These are phyloP conservation scores for Drosophila cognata DNA, from an alignment of 2,888 invertebrate species.

Conservation along the genomic window DNA sequence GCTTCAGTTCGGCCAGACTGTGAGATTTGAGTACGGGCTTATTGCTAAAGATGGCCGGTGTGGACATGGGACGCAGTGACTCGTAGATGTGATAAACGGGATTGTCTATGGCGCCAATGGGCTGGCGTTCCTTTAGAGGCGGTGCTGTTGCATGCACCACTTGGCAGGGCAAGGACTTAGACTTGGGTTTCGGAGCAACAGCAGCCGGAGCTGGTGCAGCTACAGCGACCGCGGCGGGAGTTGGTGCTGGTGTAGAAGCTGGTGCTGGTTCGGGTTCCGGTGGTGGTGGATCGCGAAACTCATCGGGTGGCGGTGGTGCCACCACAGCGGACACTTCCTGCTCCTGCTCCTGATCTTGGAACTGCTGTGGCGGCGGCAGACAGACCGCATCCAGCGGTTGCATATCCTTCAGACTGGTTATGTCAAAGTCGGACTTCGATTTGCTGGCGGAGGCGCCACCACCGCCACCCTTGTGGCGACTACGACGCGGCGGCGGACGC, in stretches of 20 bases:
- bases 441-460: constrained; percentile 67
- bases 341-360: constrained; percentile 93
- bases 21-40: constrained; percentile 82
- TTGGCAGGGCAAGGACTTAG: constrained; percentile 44
- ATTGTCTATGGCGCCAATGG: constrained; percentile 87
- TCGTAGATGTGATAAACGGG: constrained; percentile 93
- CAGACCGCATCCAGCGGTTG: constrained; percentile 90
- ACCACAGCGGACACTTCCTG: constrained; percentile 86
- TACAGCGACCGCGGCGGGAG: background rate
- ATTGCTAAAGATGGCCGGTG: constrained; percentile 76
- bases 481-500: constrained; percentile 68
- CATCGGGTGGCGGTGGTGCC: constrained; percentile 90
- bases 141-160: constrained; percentile 48
- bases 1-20: constrained; percentile 80
- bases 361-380: constrained; percentile 92
- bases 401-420: constrained; percentile 87
- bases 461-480: constrained; percentile 50
- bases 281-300: constrained; percentile 87
- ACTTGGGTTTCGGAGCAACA: constrained; percentile 31
- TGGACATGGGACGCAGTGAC: constrained; percentile 86
- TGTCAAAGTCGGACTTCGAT: constrained; percentile 87
- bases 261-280: constrained; percentile 55
- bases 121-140: constrained; percentile 77
- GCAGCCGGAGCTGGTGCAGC: constrained; percentile 4
- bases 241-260: constrained; percentile 6